Conservation (phyloP, 2,888 invertebrate genomes). For the Chouioia cunea region DNA sequence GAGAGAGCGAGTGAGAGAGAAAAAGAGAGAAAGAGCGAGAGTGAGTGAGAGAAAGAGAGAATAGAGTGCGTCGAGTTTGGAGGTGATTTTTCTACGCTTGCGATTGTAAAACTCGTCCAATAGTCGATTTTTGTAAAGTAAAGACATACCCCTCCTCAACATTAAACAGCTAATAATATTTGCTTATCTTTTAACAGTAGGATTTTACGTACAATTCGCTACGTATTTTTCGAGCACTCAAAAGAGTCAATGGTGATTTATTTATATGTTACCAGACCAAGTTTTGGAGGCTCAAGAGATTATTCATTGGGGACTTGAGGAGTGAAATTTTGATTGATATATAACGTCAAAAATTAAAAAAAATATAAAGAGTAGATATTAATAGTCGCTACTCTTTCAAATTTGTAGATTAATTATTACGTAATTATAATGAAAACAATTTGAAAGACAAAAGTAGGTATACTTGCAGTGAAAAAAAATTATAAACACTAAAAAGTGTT, state of each 20-base stretch:
- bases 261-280: conserved; percentile 45
- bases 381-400: conserved; percentile 34
- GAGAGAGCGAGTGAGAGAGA: neutral
- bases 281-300: conserved; percentile 30
- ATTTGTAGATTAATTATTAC: conserved; percentile 35
- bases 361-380: conserved; percentile 21
- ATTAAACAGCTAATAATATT: conserved; percentile 14
- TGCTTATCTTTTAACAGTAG: conserved; percentile 41
- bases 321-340: conserved; percentile 23
- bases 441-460: conserved; percentile 39
- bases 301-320: conserved; percentile 22
- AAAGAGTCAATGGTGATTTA: conserved; percentile 22
- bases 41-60: conserved; percentile 28
- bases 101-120: conserved; percentile 44
- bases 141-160: conserved; percentile 17
- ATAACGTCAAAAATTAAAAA: conserved; percentile 32
- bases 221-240: conserved; percentile 16
- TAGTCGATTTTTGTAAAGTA: conserved; percentile 47
- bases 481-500: conserved; percentile 33
- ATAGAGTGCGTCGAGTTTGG: conserved; percentile 27
- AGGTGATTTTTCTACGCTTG: conserved; percentile 48
- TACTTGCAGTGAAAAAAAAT: conserved; percentile 38
- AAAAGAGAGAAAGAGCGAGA: conserved; percentile 29
- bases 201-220: conserved; percentile 29
- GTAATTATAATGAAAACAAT: conserved; percentile 30